phyloP scores from a whole-genome alignment of 2,113 vertebrate species.

The Pholis gunnellus region DNA sequence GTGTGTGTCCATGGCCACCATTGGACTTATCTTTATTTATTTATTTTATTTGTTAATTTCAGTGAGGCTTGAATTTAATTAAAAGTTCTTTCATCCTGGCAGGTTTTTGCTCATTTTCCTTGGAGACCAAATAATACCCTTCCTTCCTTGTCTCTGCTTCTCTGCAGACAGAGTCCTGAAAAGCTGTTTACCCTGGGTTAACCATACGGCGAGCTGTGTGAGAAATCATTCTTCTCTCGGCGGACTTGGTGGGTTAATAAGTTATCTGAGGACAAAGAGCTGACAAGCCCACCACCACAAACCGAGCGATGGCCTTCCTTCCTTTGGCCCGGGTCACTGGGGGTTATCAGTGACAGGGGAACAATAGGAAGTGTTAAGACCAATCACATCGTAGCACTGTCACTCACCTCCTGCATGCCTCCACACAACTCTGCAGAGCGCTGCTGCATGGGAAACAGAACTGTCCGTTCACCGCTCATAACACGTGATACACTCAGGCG shows the following conservation, averaged over 20 bases:
- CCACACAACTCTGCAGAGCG: constrained; percentile 42
- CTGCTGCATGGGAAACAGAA: constrained; percentile 47
- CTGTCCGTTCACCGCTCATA: constrained; percentile 46
- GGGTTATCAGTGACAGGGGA: constrained; percentile 81
- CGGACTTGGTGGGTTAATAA: constrained; percentile 83
- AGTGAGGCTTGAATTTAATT: neutral
- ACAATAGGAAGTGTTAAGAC: constrained; percentile 81
- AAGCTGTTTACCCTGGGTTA: constrained; percentile 81
- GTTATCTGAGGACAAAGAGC: constrained; percentile 82
- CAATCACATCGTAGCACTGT: constrained; percentile 60
- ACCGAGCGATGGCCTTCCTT: constrained; percentile 76
- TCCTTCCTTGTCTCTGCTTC: constrained; percentile 19
- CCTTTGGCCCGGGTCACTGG: constrained; percentile 66
- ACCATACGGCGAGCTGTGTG: constrained; percentile 73
- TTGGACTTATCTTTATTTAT: neutral
- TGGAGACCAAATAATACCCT: constrained; percentile 20
- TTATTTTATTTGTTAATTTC: neutral
- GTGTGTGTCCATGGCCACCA: neutral
- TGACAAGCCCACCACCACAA: constrained; percentile 70
- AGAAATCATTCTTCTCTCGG: constrained; percentile 74
- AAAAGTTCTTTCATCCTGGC: neutral
- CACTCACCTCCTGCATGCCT: constrained; percentile 67
- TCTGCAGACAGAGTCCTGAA: constrained; percentile 48
- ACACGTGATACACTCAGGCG: constrained; percentile 49
- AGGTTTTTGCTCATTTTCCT: constrained; percentile 16